Evolutionary conservation across 2,888 invertebrate species (phyloP).

Genomic region (Athripsodes cinereus): DNA sequence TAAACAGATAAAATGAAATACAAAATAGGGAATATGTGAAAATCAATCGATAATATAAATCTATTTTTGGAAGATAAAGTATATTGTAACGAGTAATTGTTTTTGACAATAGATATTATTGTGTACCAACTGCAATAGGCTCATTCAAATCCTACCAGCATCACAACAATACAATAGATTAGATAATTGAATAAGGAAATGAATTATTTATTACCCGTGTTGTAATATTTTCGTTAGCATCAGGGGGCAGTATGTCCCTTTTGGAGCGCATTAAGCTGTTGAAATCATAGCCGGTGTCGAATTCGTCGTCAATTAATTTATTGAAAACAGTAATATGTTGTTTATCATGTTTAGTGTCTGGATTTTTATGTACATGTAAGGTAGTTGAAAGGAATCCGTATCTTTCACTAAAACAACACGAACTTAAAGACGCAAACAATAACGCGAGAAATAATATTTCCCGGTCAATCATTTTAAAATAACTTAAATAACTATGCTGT

Average conservation of each 20-base stretch:
- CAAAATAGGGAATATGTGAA: no score
- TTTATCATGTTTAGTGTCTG: constrained; percentile 20
- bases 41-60: no score
- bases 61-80: no score
- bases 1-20: constrained; percentile 8
- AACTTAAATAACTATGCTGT: not conserved
- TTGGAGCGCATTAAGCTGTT: constrained; percentile 10
- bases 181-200: constrained; percentile 37
- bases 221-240: constrained; percentile 30
- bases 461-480: constrained; percentile 21
- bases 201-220: constrained; percentile 46
- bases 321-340: constrained; percentile 16
- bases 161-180: constrained; percentile 10
- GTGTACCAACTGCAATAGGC: no score
- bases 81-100: not conserved
- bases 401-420: constrained; percentile 12
- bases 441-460: constrained; percentile 18
- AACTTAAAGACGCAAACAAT: constrained; percentile 13
- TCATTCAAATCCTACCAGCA: not conserved
- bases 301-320: constrained; percentile 6
- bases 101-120: not conserved
- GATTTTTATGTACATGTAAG: constrained; percentile 18
- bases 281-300: constrained; percentile 12
- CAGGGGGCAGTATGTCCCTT: constrained; percentile 15
- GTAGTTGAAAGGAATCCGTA: constrained; percentile 18